Base-by-base conservation (phyloP, 2,113 vertebrate species). In the Gobio gobio region DNA sequence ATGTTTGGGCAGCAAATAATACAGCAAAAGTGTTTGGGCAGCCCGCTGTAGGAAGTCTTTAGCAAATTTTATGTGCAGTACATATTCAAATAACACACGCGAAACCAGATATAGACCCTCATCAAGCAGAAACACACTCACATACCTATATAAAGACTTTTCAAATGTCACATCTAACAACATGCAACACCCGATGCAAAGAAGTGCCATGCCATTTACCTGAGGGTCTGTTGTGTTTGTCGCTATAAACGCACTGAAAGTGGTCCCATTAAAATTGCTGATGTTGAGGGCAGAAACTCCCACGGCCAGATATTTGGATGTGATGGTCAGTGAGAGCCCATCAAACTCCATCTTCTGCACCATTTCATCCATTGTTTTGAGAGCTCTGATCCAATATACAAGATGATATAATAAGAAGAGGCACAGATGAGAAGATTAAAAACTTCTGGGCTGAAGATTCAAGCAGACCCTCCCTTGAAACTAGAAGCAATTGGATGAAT, bases 281-380 rank as follows among this genome's bases (percentile, higher is more conserved):
- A 92, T 79, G 85, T 96, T 95, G 83, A 98, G 47, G 33, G 96
- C 91, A 20, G 95, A 95, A 5, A 99, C 93, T 12, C 96, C 97
- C 82, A 99, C 86, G 16, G 96, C 96, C 0, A 99, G 91, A 85
- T 97, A 95, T 87, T 87, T 92, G 87, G 97, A 97, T 47, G 93
- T 93, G 91, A 98, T 97, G 85, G 91, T 96, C 90, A 98, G 90
- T 0, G 90, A 96, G 0, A 93, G 87, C n/a, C 95, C 96, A 20
- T 93, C 89, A 59, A 94, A 96, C 88, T 96, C 93, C 47, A 99
- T 94, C 93, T 99, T 99, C 91, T 97, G 94, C 49, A 96, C 94
- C 92, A 99, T 88, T 68, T 96, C 93, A 73, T 99, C 97, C 36
- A 99, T 95, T 1, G 97, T 96, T 94, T 94, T 97, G 84, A 99